Percentiles rank a stretch among this genome's conserved stretches.
Conservation (phyloP, 2,888 invertebrate genomes). For the Volucella zonaria region DNA sequence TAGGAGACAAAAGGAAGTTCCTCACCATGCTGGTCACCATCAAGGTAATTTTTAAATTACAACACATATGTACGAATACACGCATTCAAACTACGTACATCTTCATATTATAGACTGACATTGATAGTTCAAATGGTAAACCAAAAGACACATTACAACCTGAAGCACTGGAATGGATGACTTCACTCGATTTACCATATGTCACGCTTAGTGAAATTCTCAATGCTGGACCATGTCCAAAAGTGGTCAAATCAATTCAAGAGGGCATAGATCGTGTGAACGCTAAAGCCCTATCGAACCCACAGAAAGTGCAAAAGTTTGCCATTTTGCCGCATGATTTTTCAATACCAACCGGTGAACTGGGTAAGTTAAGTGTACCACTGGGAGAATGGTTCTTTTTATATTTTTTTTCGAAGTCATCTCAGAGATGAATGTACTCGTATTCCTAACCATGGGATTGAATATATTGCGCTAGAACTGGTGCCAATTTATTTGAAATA, state of each 20-base stretch:
- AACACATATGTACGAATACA: no score
- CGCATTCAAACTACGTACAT: no score
- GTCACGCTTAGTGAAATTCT: constrained; percentile 89
- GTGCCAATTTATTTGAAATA: constrained; percentile 49
- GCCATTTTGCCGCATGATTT: constrained; percentile 92
- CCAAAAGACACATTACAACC: constrained; percentile 87
- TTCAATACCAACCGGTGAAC: constrained; percentile 92
- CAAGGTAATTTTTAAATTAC: constrained; percentile 85
- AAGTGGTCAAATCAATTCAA: constrained; percentile 87
- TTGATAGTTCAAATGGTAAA: constrained; percentile 87
- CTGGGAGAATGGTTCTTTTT: background rate
- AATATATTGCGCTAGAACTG: background rate
- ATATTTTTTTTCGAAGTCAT: background rate
- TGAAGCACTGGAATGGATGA: constrained; percentile 88
- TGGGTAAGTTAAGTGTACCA: constrained; percentile 80
- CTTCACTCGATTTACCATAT: constrained; percentile 85
- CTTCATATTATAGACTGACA: constrained; percentile 84
- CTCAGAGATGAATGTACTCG: no score
- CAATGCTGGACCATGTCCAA: constrained; percentile 84
- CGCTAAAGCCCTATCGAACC: constrained; percentile 90
- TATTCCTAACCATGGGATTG: no score
- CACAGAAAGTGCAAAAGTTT: constrained; percentile 94
- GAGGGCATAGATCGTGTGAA: constrained; percentile 90
- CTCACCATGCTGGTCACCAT: constrained; percentile 91
- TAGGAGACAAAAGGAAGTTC: constrained; percentile 94